These are phyloP conservation scores for Potamilus streckersoni DNA, from an alignment of 1,140 invertebrate genomes.

Conservation along the genomic window DNA sequence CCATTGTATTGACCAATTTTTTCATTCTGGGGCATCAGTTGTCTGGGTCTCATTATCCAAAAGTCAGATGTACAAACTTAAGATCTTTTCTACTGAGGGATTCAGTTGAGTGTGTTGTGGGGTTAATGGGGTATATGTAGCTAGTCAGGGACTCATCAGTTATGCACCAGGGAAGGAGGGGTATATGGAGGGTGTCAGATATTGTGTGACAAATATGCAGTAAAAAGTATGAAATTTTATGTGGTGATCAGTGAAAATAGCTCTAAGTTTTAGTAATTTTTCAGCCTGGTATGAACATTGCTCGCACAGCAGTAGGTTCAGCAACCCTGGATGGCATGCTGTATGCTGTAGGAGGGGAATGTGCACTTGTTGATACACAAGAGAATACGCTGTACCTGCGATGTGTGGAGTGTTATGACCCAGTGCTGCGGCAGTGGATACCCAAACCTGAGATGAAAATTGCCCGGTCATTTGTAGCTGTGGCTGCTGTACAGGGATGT, in stretches of 20 bases:
- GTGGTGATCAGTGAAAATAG: neutral
- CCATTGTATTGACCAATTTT: no score
- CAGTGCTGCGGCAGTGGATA: conserved; percentile 75
- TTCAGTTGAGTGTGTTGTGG: no score
- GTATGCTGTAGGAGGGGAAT: conserved; percentile 73
- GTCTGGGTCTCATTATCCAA: no score
- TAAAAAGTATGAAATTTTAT: no score
- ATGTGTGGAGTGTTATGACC: conserved; percentile 81
- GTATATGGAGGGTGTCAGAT: no score
- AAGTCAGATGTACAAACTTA: no score
- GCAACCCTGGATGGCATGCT: conserved; percentile 57
- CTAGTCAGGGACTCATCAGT: no score
- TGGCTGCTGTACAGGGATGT: conserved; percentile 85
- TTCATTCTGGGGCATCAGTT: no score
- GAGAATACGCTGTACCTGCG: conserved; percentile 87
- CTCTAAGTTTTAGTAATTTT: conserved; percentile 11
- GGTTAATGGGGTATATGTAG: no score
- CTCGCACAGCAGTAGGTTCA: conserved; percentile 63
- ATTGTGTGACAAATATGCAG: no score
- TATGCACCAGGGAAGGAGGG: no score
- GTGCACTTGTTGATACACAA: conserved; percentile 60
- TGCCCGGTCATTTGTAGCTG: conserved; percentile 90
- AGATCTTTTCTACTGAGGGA: no score
- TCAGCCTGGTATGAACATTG: conserved; percentile 62
- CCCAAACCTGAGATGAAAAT: conserved; percentile 78